These are phyloP conservation scores for Drosophila ohnishii DNA, from an alignment of 1,140 invertebrate genomes.

Conservation along the genomic window DNA sequence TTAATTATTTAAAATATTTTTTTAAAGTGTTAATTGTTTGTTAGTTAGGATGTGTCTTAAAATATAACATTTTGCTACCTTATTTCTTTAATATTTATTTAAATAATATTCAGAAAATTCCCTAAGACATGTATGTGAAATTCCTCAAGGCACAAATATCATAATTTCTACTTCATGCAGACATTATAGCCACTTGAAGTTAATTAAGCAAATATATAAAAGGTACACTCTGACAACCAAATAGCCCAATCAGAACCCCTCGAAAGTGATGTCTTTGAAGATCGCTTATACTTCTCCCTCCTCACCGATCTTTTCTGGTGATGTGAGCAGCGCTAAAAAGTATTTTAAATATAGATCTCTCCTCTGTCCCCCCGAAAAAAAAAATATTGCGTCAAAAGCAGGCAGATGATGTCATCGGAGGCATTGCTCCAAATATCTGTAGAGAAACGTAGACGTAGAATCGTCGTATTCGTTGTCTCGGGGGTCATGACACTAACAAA, in stretches of 20 bases:
- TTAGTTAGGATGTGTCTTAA: background rate
- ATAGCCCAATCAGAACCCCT: background rate
- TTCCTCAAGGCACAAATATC: no score
- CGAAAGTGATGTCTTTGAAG: slow-evolving; percentile 11
- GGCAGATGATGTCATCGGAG: slow-evolving; percentile 69
- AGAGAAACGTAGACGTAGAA: slow-evolving; percentile 37
- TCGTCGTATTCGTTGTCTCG: slow-evolving; percentile 37
- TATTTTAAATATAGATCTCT: slow-evolving; percentile 67
- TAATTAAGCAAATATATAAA: slow-evolving; percentile 7
- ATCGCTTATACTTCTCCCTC: background rate
- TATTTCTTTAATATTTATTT: background rate
- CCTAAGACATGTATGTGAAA: no score
- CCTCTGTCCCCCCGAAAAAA: slow-evolving; percentile 11
- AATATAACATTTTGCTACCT: background rate
- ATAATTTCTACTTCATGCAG: no score
- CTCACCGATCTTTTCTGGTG: background rate
- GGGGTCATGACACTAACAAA: slow-evolving; percentile 74
- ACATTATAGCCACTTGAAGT: slow-evolving; percentile 5
- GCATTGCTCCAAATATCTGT: slow-evolving; percentile 65
- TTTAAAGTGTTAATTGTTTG: no score
- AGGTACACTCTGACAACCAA: background rate
- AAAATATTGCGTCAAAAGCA: slow-evolving; percentile 62
- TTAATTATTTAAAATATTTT: no score
- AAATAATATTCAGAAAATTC: background rate
- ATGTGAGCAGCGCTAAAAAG: slow-evolving; percentile 30